Conservation (phyloP, 2,888 invertebrate species). For the Lithophane semibrunnea region DNA sequence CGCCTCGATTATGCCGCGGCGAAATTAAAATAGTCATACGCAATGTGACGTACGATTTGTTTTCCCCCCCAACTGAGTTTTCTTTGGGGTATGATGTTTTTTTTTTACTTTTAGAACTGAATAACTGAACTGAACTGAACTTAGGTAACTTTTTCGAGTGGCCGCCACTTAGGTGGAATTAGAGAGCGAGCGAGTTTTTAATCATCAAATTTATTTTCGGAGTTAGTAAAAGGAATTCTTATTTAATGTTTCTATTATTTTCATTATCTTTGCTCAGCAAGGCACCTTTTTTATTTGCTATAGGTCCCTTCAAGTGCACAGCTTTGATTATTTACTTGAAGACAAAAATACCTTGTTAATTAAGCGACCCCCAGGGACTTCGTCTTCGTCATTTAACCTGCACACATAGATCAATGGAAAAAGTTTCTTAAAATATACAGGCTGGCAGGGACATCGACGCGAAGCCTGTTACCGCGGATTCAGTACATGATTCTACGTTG, state of each 20-base stretch:
- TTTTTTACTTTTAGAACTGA: background rate
- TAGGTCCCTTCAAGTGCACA: background rate
- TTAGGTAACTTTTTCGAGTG: background rate
- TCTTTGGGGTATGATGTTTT: slow-evolving; percentile 54
- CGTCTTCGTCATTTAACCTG: slow-evolving; percentile 15
- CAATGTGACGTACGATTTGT: slow-evolving; percentile 63
- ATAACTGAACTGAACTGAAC: too few species aligned
- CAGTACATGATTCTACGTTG: too few species aligned
- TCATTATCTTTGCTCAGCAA: too few species aligned
- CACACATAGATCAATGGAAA: background rate
- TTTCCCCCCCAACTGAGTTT: slow-evolving; percentile 84
- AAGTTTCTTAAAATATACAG: background rate
- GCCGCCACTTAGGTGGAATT: background rate
- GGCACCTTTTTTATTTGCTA: background rate
- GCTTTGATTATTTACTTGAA: background rate
- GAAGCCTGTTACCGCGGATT: too few species aligned
- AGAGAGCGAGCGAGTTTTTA: background rate
- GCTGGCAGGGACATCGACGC: too few species aligned
- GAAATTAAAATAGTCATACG: slow-evolving; percentile 86
- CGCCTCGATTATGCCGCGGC: slow-evolving; percentile 80
- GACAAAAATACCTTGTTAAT: slow-evolving; percentile 31
- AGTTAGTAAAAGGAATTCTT: background rate
- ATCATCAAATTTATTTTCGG: background rate
- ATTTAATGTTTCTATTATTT: background rate
- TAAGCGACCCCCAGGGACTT: slow-evolving; percentile 25